Conservation (phyloP, 53 echinoderm and acorn worm genomes). For the Paracentrotus lividus region DNA sequence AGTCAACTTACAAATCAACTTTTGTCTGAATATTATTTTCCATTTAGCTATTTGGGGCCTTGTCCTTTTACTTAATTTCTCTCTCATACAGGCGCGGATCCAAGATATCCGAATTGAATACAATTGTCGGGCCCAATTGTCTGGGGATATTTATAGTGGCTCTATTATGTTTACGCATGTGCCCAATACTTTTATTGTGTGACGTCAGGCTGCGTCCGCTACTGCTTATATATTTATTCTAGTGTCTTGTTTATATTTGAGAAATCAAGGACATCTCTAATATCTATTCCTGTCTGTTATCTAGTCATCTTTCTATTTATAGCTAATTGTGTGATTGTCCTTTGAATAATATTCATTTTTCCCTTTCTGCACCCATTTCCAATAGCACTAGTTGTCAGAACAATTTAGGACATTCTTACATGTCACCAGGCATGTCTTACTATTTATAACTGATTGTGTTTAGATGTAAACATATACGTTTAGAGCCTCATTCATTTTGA, state of each 20-base stretch:
- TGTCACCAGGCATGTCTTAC: not conserved
- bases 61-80: not conserved
- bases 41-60: not conserved
- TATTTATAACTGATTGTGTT: not conserved
- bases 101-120: too few species aligned
- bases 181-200: too few species aligned
- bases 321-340: not conserved
- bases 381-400: not conserved
- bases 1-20: too few species aligned
- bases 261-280: not conserved
- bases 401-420: not conserved
- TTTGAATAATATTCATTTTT: not conserved
- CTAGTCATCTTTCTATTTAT: not conserved
- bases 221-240: not conserved
- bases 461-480: not conserved
- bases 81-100: too few species aligned
- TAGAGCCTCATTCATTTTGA: too few species aligned
- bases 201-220: too few species aligned
- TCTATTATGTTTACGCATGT: too few species aligned
- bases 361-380: not conserved
- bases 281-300: not conserved
- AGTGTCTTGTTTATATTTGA: not conserved
- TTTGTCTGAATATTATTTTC: not conserved
- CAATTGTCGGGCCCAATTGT: too few species aligned
- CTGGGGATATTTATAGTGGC: too few species aligned